phyloP scores from a whole-genome alignment of 2,797 vertebrate species.

The Atherinosoma microstoma region DNA sequence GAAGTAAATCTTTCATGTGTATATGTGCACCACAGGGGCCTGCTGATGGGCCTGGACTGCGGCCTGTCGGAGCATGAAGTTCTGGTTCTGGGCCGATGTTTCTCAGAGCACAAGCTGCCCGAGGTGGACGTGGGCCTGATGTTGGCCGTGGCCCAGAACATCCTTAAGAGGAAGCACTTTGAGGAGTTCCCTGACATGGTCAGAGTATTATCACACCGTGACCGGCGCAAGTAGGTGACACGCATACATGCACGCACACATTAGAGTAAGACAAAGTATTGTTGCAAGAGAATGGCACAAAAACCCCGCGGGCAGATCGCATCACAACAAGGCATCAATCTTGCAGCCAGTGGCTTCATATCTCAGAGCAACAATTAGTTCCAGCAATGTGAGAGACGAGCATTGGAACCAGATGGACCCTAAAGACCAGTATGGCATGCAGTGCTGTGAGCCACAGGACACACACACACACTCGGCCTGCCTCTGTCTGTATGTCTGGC shows the following conservation, averaged over 20 bases:
- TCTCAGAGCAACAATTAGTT: slow-evolving; percentile 80
- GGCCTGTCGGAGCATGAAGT: slow-evolving; percentile 89
- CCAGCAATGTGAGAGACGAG: slow-evolving; percentile 75
- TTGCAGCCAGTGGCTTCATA: slow-evolving; percentile 70
- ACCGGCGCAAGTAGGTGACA: slow-evolving; percentile 83
- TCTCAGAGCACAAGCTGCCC: slow-evolving; percentile 66
- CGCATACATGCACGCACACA: slow-evolving; percentile 4
- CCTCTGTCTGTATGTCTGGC: background rate
- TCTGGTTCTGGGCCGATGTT: slow-evolving; percentile 85
- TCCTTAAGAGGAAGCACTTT: slow-evolving; percentile 87
- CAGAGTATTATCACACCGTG: slow-evolving; percentile 79
- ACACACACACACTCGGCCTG: background rate
- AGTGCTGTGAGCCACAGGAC: slow-evolving; percentile 30
- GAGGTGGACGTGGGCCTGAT: slow-evolving; percentile 74
- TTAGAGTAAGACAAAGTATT: slow-evolving; percentile 9
- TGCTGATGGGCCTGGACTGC: slow-evolving; percentile 77
- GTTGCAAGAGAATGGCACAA: slow-evolving; percentile 25
- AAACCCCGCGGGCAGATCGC: slow-evolving; percentile 48
- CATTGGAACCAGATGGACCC: slow-evolving; percentile 85
- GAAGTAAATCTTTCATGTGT: background rate
- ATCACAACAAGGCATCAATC: slow-evolving; percentile 76
- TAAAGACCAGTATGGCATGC: slow-evolving; percentile 62
- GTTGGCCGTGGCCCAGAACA: slow-evolving; percentile 85
- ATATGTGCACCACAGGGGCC: slow-evolving; percentile 56
- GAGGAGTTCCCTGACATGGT: slow-evolving; percentile 83